Evolutionary conservation across 2,797 vertebrate species (phyloP), one percentile per base, ranked within the genome.

Genomic region (Synaphobranchus kaupii): DNA sequence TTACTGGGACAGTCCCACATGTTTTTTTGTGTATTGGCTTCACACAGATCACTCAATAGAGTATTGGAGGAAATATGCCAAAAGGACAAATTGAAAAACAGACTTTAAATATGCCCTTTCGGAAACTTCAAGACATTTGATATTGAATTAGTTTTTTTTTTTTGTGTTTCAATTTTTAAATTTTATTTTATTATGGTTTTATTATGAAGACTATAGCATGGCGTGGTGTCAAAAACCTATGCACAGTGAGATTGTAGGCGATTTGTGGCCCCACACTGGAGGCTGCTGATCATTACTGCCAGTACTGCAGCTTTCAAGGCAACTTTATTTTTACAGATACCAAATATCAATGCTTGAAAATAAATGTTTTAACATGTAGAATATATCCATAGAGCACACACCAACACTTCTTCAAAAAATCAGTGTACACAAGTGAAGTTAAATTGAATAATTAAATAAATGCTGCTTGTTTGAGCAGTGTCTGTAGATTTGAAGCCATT

Each of bases 111-210:
- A 13, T 34, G 17, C 20, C 71, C 34, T 76, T 1, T 31, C 89
- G 90, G 92, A 92, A 90, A 85, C 31, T 89, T 54, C 6, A 84
- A 90, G 88, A 89, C 88, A 87, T 90, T 85, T 89, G 7, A 0
- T 89, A 87, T 89, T 89, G 89, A 94, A 94, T 94, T 92, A 94
- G 93, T 89, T 86, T 91, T n/a, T 86, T 86, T 91, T 94, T 90
- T 95, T 94, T 95, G 94, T 95, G 94, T 92, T 95, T 93, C 88
- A 85, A 94, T 94, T 89, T 44, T 78, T 4, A 34, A 63, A 6
- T 63, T 25, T n/a, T 8, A 63, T 63, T 63, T 73, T 66, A 6
- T 28, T 28, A 25, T 25, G 10, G 63, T 66, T 56, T 56, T n/a
- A 66, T n/a, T 10, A 66, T 10, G 25, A 66, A 10, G 63, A 66